Conservation (phyloP, 2,113 vertebrate species). For the Girardinichthys multiradiatus region DNA sequence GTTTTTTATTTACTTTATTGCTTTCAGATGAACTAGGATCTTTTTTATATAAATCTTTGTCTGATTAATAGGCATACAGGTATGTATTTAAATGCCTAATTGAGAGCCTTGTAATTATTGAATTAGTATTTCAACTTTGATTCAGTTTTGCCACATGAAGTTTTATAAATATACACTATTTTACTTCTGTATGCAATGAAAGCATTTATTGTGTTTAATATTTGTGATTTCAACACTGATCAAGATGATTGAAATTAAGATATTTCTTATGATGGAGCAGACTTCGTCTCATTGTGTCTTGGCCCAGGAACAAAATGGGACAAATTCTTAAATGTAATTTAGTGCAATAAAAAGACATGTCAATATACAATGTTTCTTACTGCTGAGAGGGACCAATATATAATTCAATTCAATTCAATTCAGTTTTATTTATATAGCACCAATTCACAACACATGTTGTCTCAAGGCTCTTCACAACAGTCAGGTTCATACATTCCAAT, state of each 20-base stretch:
- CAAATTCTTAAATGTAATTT: neutral
- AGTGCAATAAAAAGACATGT: neutral
- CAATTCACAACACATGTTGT: too few species aligned
- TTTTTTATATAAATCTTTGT: neutral
- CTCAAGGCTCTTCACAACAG: too few species aligned
- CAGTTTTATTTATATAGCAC: too few species aligned
- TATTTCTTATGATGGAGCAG: neutral
- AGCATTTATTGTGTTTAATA: neutral
- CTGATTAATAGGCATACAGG: neutral
- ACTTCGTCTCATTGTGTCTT: too few species aligned
- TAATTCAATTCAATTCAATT: too few species aligned
- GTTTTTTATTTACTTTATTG: too few species aligned
- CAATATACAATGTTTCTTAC: neutral
- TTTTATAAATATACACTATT: neutral
- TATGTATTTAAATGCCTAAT: neutral
- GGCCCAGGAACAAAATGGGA: neutral
- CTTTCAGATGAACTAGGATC: neutral
- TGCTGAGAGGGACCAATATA: neutral
- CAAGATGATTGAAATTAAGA: neutral
- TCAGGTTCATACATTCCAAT: too few species aligned
- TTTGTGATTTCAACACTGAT: neutral
- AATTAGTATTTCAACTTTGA: neutral
- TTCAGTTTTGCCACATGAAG: too few species aligned
- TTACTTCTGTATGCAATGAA: neutral
- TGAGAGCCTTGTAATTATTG: neutral